Conservation (phyloP, 2,113 vertebrate genomes). For the Antidorcas marsupialis region DNA sequence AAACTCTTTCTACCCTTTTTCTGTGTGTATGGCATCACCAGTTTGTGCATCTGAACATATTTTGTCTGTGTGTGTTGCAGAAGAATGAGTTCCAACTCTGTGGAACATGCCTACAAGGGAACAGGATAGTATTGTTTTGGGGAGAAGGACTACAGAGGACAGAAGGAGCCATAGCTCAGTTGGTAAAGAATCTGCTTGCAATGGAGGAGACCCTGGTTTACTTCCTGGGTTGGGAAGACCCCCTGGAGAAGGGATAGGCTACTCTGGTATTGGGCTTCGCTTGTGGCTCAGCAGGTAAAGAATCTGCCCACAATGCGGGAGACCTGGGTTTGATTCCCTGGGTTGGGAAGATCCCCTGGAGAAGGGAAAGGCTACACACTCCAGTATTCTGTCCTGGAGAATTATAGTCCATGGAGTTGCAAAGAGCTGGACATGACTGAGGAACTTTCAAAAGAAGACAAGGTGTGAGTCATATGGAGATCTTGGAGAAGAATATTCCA, state of each 20-base stretch:
- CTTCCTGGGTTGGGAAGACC: not conserved
- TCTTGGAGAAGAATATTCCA: not conserved
- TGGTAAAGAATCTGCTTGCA: not conserved
- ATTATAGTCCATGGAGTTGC: not conserved
- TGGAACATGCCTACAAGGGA: not conserved
- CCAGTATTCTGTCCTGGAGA: not conserved
- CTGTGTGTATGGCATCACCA: rapidly evolving
- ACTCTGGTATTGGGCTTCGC: not conserved
- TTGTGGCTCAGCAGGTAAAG: not conserved
- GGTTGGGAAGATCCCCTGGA: not conserved
- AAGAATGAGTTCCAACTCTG: not conserved
- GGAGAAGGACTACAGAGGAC: not conserved
- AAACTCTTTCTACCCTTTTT: not conserved
- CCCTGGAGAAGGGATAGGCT: not conserved
- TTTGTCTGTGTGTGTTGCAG: not conserved
- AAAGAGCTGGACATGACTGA: rapidly evolving
- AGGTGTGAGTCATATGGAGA: not conserved
- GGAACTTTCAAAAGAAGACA: not conserved
- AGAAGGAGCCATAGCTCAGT: not conserved
- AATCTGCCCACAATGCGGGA: not conserved
- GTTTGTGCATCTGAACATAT: not conserved
- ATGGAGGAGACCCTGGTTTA: not conserved
- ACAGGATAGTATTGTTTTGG: not conserved
- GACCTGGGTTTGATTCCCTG: not conserved
- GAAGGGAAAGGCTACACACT: not conserved